phyloP scores from a whole-genome alignment of 2,888 invertebrate species.

The Nemurella pictetii region DNA sequence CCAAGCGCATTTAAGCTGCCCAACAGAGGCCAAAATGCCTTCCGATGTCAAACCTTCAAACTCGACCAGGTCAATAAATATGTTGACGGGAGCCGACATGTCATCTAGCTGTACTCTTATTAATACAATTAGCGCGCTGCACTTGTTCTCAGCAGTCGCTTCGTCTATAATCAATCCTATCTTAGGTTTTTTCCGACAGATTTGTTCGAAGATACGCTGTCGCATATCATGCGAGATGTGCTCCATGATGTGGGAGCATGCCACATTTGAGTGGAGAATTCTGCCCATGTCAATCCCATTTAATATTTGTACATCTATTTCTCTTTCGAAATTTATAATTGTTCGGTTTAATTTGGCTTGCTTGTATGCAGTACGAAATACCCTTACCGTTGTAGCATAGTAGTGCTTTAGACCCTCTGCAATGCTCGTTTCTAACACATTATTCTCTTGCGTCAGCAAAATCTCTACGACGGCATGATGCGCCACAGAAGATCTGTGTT shows the following conservation, averaged over 20 bases:
- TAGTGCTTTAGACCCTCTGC: neutral
- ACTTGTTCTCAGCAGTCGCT: slow-evolving; percentile 14
- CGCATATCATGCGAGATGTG: slow-evolving; percentile 28
- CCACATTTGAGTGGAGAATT: slow-evolving; percentile 26
- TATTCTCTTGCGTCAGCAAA: neutral
- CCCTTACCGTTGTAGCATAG: neutral
- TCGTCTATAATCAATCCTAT: slow-evolving; percentile 28
- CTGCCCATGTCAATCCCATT: slow-evolving; percentile 24
- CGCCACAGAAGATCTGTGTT: neutral
- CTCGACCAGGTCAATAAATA: slow-evolving; percentile 25
- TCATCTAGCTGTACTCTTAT: slow-evolving; percentile 1
- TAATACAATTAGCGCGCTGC: slow-evolving; percentile 20
- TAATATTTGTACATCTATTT: slow-evolving; percentile 9
- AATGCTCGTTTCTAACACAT: neutral
- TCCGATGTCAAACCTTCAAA: neutral
- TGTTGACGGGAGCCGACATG: neutral
- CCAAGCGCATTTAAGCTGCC: neutral
- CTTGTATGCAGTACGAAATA: slow-evolving; percentile 26
- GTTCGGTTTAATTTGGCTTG: slow-evolving; percentile 12
- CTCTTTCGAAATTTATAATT: slow-evolving; percentile 1
- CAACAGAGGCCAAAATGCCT: neutral
- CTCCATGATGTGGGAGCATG: slow-evolving; percentile 19
- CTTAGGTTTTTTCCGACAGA: slow-evolving; percentile 15
- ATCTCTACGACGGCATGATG: neutral
- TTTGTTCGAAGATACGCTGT: neutral